phyloP scores from a whole-genome alignment of 2,888 invertebrate species.

The Nebria brevicollis region DNA sequence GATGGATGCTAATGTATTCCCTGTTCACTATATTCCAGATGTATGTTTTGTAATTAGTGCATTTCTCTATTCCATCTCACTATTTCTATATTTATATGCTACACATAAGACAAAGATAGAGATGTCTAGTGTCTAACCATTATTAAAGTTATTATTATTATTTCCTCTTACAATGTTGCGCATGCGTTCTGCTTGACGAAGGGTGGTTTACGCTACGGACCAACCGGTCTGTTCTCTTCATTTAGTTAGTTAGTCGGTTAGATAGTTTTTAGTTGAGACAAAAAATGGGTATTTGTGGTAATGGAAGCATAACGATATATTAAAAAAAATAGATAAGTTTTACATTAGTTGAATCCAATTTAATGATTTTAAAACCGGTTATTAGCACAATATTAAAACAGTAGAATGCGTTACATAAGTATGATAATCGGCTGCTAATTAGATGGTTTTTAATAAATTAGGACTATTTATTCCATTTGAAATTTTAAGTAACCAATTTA shows the following conservation, averaged over 20 bases:
- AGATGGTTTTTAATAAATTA: no score
- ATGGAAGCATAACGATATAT: not conserved
- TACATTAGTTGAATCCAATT: no score
- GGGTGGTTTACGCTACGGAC: not conserved
- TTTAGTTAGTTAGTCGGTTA: not conserved
- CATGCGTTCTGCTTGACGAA: not conserved
- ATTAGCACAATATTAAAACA: no score
- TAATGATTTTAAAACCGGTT: no score
- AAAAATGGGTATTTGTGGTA: not conserved
- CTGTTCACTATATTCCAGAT: conserved; percentile 24
- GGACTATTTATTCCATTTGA: no score
- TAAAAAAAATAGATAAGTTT: no score
- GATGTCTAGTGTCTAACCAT: conserved; percentile 39
- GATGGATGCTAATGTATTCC: conserved; percentile 26
- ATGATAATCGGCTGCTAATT: no score
- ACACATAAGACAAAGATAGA: conserved; percentile 24
- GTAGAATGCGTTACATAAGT: no score
- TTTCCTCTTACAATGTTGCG: not conserved
- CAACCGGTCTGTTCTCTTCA: not conserved
- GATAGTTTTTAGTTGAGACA: not conserved
- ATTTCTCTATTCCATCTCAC: conserved; percentile 13
- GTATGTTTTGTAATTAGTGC: conserved; percentile 44
- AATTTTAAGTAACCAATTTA: no score
- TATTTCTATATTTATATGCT: not conserved
- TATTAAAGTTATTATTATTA: conserved; percentile 32